A percentile compares a stretch with the other conserved stretches of the same genome.
Conservation (phyloP, 2,797 vertebrate species). For the Microchirus variegatus region DNA sequence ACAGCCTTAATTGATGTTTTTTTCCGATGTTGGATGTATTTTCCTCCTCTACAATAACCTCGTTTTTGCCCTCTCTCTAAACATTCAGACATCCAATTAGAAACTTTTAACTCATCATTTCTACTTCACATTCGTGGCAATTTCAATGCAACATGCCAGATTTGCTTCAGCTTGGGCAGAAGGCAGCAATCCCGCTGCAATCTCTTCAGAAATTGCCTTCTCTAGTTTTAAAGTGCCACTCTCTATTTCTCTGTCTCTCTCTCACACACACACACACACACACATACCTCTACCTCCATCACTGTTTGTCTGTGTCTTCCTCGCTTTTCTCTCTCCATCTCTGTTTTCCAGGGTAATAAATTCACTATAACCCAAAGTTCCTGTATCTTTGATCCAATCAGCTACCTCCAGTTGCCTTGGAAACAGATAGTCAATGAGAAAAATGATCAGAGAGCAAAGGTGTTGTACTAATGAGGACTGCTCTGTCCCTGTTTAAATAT, state of each 20-base stretch:
- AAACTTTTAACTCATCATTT: no score
- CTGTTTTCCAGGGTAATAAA: slow-evolving; percentile 44
- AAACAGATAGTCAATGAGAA: slow-evolving; percentile 58
- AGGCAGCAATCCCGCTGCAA: no score
- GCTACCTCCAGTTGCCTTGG: slow-evolving; percentile 62
- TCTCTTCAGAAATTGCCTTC: no score
- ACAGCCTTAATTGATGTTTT: no score
- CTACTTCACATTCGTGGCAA: no score
- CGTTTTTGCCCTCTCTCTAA: no score
- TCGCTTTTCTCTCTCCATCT: slow-evolving; percentile 3
- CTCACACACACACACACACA: slow-evolving; percentile 13
- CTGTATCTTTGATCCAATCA: slow-evolving; percentile 59
- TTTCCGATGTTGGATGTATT: no score
- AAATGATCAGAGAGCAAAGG: slow-evolving; percentile 53
- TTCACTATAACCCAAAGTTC: slow-evolving; percentile 50
- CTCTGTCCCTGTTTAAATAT: slow-evolving; percentile 36
- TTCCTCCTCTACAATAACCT: no score
- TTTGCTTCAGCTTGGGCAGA: no score
- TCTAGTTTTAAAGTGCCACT: no score
- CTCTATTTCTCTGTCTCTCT: slow-evolving; percentile 23
- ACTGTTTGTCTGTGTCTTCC: neutral
- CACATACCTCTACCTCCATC: slow-evolving; percentile 3
- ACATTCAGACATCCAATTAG: no score
- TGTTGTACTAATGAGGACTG: slow-evolving; percentile 38
- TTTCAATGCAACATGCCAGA: no score